Percentiles rank a stretch among this genome's conserved stretches.
These are phyloP conservation scores for Menura novaehollandiae DNA, from an alignment of 2,113 vertebrate species.

Conservation along the genomic window DNA sequence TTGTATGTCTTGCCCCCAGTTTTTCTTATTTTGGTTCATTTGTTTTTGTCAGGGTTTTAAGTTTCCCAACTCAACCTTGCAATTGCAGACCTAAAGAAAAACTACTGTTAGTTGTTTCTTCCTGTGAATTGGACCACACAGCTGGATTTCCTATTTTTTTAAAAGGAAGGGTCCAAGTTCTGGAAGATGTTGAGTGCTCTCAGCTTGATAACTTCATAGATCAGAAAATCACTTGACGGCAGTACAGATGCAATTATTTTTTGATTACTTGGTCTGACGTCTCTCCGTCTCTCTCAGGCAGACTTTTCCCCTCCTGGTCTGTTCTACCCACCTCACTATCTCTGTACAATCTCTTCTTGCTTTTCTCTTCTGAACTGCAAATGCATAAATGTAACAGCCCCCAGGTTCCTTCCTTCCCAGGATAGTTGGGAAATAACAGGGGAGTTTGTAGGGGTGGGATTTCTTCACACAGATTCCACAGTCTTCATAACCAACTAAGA, in stretches of 20 bases:
- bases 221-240: neutral
- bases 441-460: neutral
- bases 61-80: neutral
- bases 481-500: neutral
- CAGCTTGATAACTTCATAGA: neutral
- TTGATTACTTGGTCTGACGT: neutral
- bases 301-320: neutral
- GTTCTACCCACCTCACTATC: neutral
- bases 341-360: neutral
- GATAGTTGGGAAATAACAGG: neutral
- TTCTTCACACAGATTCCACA: neutral
- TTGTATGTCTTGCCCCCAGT: neutral
- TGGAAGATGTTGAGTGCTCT: neutral
- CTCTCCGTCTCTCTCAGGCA: neutral
- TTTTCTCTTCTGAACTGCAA: neutral
- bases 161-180: neutral
- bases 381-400: neutral
- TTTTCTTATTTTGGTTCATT: neutral
- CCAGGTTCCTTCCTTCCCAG: neutral
- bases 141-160: neutral
- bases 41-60: neutral
- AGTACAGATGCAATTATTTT: neutral
- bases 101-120: neutral
- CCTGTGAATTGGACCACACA: neutral
- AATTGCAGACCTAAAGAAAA: neutral